A percentile compares a stretch with the other conserved stretches of the same genome.
Evolutionary conservation across 2,888 invertebrate genomes (phyloP).

Genomic region (Drosophila nr. fundita): DNA sequence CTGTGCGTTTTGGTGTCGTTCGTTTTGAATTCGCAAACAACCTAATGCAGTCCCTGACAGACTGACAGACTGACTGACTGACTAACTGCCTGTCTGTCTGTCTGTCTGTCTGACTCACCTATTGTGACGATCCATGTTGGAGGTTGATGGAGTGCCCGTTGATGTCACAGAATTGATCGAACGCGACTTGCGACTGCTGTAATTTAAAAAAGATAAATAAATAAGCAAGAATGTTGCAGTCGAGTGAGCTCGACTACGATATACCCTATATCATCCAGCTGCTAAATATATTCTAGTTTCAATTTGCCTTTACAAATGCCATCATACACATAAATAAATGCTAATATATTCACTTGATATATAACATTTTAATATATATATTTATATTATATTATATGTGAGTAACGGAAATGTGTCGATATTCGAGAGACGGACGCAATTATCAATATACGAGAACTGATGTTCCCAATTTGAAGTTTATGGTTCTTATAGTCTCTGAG

Average conservation of each 20-base stretch:
- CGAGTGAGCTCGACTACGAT: background rate
- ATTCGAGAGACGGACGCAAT: background rate
- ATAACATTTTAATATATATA: background rate
- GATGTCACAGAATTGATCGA: slow-evolving; percentile 85
- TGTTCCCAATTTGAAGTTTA: background rate
- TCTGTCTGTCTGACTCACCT: slow-evolving; percentile 74
- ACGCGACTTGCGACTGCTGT: slow-evolving; percentile 84
- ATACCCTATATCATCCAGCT: background rate
- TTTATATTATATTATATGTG: no score
- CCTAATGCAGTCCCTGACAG: slow-evolving; percentile 30
- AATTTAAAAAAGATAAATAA: background rate
- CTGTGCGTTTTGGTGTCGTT: slow-evolving; percentile 8
- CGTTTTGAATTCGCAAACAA: slow-evolving; percentile 59
- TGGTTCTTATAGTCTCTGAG: background rate
- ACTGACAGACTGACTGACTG: slow-evolving; percentile 13
- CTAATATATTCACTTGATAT: no score
- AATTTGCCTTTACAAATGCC: background rate
- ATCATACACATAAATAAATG: background rate
- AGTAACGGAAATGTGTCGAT: background rate
- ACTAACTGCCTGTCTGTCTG: slow-evolving; percentile 47
- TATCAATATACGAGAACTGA: background rate
- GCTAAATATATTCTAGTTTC: background rate
- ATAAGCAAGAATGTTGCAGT: background rate
- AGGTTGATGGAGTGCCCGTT: slow-evolving; percentile 83
- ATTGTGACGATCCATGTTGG: slow-evolving; percentile 84